These are phyloP conservation scores for Nemoura dubitans DNA, from an alignment of 2,888 invertebrate genomes.

Conservation along the genomic window DNA sequence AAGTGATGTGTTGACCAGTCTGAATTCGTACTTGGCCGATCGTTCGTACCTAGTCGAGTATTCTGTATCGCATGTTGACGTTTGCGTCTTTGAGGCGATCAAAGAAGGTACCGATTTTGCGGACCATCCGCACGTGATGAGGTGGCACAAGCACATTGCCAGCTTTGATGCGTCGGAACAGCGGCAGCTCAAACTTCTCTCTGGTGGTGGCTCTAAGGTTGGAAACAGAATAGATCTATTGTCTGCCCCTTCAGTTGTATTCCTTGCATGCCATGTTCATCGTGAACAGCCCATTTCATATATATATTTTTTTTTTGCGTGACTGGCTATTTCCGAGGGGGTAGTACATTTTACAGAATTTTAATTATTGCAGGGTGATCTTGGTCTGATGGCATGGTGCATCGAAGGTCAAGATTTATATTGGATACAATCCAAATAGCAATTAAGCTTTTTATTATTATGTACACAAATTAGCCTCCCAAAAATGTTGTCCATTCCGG, in stretches of 20 bases:
- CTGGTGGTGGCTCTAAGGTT: slow-evolving; percentile 23
- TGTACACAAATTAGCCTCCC: too few relatives aligned
- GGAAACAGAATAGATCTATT: not conserved
- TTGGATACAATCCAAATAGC: too few relatives aligned
- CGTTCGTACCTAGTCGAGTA: slow-evolving; percentile 61
- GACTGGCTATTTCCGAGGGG: too few relatives aligned
- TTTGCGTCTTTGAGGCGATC: slow-evolving; percentile 56
- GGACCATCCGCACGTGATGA: slow-evolving; percentile 57
- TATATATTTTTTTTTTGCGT: too few relatives aligned
- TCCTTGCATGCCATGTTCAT: not conserved
- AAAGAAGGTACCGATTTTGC: slow-evolving; percentile 46
- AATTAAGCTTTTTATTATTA: too few relatives aligned
- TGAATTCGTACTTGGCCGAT: slow-evolving; percentile 59
- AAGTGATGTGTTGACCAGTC: slow-evolving; percentile 51
- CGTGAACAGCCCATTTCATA: too few relatives aligned
- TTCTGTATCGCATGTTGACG: slow-evolving; percentile 60
- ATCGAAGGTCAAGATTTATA: too few relatives aligned
- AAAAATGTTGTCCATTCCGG: too few relatives aligned
- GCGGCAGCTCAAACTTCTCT: slow-evolving; percentile 14
- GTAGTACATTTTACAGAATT: too few relatives aligned
- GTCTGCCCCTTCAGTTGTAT: not conserved
- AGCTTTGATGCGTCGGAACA: slow-evolving; percentile 56
- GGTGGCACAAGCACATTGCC: slow-evolving; percentile 61
- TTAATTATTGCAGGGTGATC: too few relatives aligned
- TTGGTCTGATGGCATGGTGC: too few relatives aligned